Conservation (phyloP, 2,797 vertebrate species). For the Micrastur ruficollis region DNA sequence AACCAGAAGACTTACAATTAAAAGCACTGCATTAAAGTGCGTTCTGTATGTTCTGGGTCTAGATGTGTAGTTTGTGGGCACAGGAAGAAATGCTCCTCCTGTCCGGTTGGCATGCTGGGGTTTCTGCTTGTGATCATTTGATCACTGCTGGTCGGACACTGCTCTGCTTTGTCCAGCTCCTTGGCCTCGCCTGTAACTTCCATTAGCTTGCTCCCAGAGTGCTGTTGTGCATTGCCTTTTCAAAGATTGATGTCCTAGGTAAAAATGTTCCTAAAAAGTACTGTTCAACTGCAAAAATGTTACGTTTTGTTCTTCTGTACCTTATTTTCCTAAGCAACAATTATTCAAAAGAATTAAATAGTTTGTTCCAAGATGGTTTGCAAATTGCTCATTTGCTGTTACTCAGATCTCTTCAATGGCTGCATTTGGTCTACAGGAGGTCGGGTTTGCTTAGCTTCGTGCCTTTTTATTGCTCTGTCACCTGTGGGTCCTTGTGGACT, state of each 20-base stretch:
- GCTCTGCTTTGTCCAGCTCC: neutral
- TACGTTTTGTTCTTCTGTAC: neutral
- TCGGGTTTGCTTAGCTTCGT: neutral
- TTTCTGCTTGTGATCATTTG: neutral
- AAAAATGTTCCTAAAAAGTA: neutral
- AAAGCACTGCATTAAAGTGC: neutral
- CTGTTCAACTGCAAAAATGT: neutral
- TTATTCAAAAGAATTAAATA: neutral
- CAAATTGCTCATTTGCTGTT: neutral
- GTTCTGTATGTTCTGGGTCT: neutral
- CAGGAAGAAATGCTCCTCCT: too few relatives aligned
- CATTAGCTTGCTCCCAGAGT: neutral
- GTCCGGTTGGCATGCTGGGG: neutral
- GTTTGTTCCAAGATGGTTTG: neutral
- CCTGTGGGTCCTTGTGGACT: neutral
- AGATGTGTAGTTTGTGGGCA: too few relatives aligned
- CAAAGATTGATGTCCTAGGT: neutral
- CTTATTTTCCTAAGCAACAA: neutral
- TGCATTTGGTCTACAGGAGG: neutral
- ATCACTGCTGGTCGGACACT: neutral
- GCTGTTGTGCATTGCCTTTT: neutral
- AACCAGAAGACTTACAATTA: neutral
- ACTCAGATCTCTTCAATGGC: neutral
- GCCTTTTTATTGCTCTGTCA: neutral
- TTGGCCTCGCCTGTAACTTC: neutral